These are phyloP conservation scores for Cherax destructor DNA, from an alignment of 1,140 invertebrate species.

Conservation along the genomic window DNA sequence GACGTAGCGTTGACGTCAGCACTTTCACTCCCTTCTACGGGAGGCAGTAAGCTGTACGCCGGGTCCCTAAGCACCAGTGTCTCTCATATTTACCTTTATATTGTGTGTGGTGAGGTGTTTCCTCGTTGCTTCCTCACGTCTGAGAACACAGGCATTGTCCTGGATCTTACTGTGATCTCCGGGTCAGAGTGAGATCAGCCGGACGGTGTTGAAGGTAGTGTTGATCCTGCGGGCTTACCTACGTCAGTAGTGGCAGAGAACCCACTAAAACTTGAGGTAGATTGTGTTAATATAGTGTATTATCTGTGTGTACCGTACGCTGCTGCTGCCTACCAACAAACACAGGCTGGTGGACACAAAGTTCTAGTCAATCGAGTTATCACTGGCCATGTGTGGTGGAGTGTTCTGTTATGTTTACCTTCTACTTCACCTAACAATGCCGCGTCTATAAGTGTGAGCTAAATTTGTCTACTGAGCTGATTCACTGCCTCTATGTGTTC, in stretches of 20 bases:
- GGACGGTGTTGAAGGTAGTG: not conserved
- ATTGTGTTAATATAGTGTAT: too few relatives aligned
- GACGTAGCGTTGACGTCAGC: constrained; percentile 33
- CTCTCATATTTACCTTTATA: not conserved
- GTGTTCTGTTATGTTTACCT: too few relatives aligned
- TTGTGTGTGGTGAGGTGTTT: not conserved
- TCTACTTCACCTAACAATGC: too few relatives aligned
- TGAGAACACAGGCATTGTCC: not conserved
- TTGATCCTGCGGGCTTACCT: not conserved
- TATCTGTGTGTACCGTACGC: too few relatives aligned
- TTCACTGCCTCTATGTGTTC: too few relatives aligned
- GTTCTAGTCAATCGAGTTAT: too few relatives aligned
- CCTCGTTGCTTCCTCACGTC: not conserved
- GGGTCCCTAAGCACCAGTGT: not conserved
- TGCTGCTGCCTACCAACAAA: too few relatives aligned
- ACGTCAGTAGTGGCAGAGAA: not conserved
- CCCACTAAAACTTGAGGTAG: not conserved
- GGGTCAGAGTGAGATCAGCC: not conserved
- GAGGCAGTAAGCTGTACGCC: not conserved
- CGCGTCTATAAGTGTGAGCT: too few relatives aligned
- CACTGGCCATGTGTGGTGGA: too few relatives aligned
- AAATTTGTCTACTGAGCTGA: too few relatives aligned
- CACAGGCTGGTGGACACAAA: too few relatives aligned
- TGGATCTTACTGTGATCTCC: not conserved
- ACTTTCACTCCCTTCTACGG: constrained; percentile 35